A percentile compares a stretch with the other conserved stretches of the same genome.
Evolutionary conservation across 2,888 invertebrate species (phyloP).

Genomic region (Pseudococcus jackbeardsleyi): DNA sequence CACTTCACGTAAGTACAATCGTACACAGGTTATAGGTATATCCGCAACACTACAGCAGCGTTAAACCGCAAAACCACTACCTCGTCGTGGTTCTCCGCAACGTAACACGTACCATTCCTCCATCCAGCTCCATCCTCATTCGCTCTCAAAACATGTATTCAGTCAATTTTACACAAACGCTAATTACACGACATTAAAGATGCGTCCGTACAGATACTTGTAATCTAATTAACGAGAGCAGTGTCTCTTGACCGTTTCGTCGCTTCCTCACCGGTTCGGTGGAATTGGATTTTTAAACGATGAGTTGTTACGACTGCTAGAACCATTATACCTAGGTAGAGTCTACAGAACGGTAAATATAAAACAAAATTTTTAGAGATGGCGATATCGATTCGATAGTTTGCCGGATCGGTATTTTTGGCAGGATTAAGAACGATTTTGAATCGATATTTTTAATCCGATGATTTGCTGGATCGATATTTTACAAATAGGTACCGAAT

Average conservation of each 20-base stretch:
- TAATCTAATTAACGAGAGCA: conserved; percentile 28
- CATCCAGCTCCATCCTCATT: neutral
- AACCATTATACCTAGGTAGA: neutral
- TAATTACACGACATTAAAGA: conserved; percentile 29
- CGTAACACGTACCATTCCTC: neutral
- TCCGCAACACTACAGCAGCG: neutral
- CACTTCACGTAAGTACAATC: neutral
- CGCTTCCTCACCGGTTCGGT: neutral
- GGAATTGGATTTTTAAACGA: neutral
- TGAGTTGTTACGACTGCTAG: neutral
- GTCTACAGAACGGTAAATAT: neutral
- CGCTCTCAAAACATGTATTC: neutral
- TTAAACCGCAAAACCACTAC: conserved; percentile 3
- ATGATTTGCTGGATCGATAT: too few species aligned
- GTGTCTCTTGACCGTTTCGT: conserved; percentile 3
- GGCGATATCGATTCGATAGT: too few species aligned
- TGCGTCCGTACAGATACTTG: neutral
- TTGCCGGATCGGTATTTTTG: too few species aligned
- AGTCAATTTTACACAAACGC: conserved; percentile 15
- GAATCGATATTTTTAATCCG: too few species aligned
- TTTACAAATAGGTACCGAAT: too few species aligned
- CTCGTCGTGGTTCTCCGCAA: neutral
- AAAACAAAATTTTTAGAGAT: too few species aligned
- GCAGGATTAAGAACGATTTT: too few species aligned
- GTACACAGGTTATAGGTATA: neutral